These are phyloP conservation scores for Sminthurides aquaticus DNA, from an alignment of 2,888 invertebrate species.

Conservation along the genomic window DNA sequence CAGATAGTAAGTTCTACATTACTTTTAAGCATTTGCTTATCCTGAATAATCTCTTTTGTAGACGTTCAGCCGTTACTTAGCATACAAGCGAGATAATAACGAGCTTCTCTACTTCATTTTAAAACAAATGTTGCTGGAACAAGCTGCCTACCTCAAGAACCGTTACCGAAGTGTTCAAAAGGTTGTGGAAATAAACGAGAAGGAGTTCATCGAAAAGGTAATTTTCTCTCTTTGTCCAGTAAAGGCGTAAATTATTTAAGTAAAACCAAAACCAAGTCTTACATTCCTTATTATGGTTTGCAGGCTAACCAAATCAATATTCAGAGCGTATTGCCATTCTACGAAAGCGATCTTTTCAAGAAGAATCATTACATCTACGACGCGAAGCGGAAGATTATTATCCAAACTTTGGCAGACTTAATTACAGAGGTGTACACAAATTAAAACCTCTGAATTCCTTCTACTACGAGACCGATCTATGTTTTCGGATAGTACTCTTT, in stretches of 20 bases:
- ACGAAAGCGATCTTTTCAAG: conserved; percentile 80
- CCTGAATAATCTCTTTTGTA: not conserved
- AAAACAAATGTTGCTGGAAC: conserved; percentile 85
- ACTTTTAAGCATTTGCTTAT: not conserved
- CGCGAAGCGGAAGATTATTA: conserved; percentile 69
- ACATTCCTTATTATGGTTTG: no score
- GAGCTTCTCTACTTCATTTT: conserved; percentile 91
- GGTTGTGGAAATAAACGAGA: conserved; percentile 75
- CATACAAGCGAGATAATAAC: conserved; percentile 91
- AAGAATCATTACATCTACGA: conserved; percentile 83
- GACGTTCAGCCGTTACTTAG: conserved; percentile 78
- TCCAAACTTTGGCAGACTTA: conserved; percentile 57
- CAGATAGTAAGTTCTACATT: not conserved
- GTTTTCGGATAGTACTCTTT: no score
- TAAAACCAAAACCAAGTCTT: no score
- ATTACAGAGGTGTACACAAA: conserved; percentile 2
- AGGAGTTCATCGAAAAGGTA: conserved; percentile 69
- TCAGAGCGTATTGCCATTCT: conserved; percentile 79
- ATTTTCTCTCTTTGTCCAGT: conserved; percentile 37
- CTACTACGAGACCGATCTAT: no score
- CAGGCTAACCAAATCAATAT: conserved; percentile 89
- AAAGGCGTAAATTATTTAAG: no score
- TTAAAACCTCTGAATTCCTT: no score
- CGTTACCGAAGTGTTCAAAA: conserved; percentile 48
- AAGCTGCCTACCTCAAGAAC: conserved; percentile 62